Evolutionary conservation across 1,140 invertebrate species (phyloP).

Genomic region (Leptinotarsa lineolata): DNA sequence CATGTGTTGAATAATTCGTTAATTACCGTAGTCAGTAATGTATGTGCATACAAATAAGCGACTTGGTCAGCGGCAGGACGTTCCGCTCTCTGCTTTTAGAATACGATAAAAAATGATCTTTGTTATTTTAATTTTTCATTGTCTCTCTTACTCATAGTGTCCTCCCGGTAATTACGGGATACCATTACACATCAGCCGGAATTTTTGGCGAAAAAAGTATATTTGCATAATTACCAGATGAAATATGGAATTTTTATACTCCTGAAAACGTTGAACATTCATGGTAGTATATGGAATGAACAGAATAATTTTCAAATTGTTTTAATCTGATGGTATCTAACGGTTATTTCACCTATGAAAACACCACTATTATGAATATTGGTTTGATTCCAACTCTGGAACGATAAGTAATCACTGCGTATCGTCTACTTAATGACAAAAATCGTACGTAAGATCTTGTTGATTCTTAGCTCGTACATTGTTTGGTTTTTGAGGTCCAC

Average conservation of each 20-base stretch:
- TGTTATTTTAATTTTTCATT: constrained; percentile 44
- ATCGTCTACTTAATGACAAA: no score
- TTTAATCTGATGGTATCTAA: no score
- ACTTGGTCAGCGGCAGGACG: constrained; percentile 40
- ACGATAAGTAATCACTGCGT: no score
- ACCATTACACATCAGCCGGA: not conserved
- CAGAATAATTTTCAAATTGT: no score
- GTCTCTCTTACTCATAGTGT: constrained; percentile 32
- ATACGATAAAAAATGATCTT: constrained; percentile 41
- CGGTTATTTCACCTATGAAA: no score
- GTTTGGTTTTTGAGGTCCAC: no score
- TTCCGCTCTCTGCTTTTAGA: constrained; percentile 38
- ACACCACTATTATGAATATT: no score
- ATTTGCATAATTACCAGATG: not conserved
- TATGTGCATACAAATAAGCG: constrained; percentile 41
- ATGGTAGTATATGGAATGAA: no score
- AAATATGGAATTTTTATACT: not conserved
- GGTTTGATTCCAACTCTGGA: no score
- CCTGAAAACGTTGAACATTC: not conserved
- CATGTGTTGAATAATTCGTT: constrained; percentile 30
- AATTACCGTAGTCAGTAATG: constrained; percentile 33
- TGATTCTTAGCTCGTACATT: no score
- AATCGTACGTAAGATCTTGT: no score
- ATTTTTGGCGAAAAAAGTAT: not conserved
- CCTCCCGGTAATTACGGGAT: constrained; percentile 11